Percentiles rank a stretch among this genome's conserved stretches.
phyloP scores from a whole-genome alignment of 2,888 invertebrate genomes.

The Anorthoa munda region DNA sequence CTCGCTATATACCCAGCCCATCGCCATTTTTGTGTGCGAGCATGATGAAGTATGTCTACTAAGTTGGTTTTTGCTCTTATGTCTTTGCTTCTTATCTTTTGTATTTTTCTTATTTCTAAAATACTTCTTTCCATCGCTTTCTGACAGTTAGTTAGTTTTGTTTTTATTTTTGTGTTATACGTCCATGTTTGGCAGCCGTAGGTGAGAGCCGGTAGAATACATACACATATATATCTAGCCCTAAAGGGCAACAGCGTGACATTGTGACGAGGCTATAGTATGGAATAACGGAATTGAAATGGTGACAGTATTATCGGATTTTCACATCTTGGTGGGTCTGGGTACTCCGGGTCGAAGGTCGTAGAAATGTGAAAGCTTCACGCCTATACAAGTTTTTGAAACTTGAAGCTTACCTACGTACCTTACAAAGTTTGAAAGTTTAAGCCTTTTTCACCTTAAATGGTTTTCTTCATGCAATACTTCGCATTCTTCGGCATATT shows the following conservation, averaged over 20 bases:
- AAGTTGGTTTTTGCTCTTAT: no score
- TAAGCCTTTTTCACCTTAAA: not conserved
- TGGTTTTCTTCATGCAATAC: not conserved
- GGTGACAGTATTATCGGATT: conserved; percentile 56
- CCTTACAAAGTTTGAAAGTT: conserved; percentile 1
- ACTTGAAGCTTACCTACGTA: conserved; percentile 9
- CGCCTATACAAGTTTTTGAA: conserved; percentile 38
- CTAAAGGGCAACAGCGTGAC: not conserved
- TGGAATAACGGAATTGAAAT: conserved; percentile 48
- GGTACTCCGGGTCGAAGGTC: conserved; percentile 41
- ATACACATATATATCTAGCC: not conserved
- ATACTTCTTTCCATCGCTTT: no score
- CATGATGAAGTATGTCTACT: no score
- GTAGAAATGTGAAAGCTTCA: conserved; percentile 49
- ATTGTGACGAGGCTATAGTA: conserved; percentile 15
- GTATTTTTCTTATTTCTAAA: no score
- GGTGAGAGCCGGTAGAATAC: no score
- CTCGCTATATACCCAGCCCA: no score
- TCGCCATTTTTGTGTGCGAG: no score
- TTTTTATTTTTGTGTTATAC: no score
- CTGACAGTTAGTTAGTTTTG: no score
- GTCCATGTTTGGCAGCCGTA: no score
- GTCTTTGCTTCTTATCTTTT: no score
- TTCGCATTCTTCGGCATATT: not conserved
- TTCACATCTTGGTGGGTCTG: conserved; percentile 45